phyloP scores from a whole-genome alignment of 2,113 vertebrate species.

The Bungarus multicinctus region DNA sequence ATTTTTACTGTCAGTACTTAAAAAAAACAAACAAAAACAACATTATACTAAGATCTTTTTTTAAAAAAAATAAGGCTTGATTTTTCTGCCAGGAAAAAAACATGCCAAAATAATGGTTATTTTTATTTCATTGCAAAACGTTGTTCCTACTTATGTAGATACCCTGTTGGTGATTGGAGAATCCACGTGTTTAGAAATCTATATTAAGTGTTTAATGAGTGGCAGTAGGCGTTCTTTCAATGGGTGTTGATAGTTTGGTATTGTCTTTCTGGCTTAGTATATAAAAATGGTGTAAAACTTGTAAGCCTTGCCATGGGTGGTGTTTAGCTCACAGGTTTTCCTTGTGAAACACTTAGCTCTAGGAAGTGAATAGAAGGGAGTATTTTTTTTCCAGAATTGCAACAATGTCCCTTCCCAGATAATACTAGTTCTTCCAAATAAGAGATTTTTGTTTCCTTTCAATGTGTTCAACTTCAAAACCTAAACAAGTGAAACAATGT shows the following conservation, averaged over 20 bases:
- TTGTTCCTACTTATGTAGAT: constrained; percentile 9
- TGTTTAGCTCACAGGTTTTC: not conserved
- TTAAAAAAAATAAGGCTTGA: not conserved
- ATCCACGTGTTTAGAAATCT: not conserved
- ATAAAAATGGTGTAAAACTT: not conserved
- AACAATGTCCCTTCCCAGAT: not conserved
- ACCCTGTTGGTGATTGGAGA: not conserved
- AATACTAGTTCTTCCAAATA: not conserved
- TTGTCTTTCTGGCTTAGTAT: not conserved
- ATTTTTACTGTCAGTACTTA: not conserved
- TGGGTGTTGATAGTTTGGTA: not conserved
- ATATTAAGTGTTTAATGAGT: constrained; percentile 41
- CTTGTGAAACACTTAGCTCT: not conserved
- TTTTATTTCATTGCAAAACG: accelerated
- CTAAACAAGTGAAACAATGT: not conserved
- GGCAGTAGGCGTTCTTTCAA: not conserved
- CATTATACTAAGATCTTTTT: not conserved
- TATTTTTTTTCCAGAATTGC: constrained; percentile 11
- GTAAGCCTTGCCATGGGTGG: not conserved
- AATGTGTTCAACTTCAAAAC: not conserved
- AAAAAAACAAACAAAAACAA: not conserved
- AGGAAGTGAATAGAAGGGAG: constrained; percentile 17
- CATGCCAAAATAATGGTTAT: not conserved
- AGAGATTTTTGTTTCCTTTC: not conserved
- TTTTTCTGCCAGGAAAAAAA: constrained; percentile 8